These are phyloP conservation scores for Scomberomorus guttatus DNA, from an alignment of 2,797 vertebrate species.

Conservation along the genomic window DNA sequence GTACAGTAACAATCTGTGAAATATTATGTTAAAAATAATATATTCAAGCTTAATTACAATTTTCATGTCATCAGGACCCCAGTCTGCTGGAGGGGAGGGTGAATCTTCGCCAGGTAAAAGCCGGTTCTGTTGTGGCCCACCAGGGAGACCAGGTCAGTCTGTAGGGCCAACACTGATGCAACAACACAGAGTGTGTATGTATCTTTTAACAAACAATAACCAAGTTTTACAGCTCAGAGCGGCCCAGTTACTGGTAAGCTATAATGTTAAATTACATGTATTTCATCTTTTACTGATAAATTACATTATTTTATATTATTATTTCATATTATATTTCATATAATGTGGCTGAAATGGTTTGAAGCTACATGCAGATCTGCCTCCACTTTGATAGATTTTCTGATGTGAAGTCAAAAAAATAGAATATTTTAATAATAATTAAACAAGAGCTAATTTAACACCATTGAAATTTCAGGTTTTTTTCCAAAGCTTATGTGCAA, in stretches of 20 bases:
- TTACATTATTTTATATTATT: background rate
- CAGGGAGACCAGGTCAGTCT: slow-evolving; percentile 95
- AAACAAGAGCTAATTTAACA: too few relatives aligned
- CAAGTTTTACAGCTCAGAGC: background rate
- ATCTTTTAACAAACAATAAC: background rate
- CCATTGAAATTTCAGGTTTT: too few relatives aligned
- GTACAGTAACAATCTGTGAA: background rate
- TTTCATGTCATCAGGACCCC: slow-evolving; percentile 82
- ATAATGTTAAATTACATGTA: background rate
- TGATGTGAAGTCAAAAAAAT: too few relatives aligned
- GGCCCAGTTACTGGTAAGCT: background rate
- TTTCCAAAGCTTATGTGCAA: too few relatives aligned
- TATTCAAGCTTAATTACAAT: too few relatives aligned
- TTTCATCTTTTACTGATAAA: background rate
- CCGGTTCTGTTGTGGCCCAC: slow-evolving; percentile 89
- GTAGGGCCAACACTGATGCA: background rate
- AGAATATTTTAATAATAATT: too few relatives aligned
- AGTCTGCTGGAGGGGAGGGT: slow-evolving; percentile 90
- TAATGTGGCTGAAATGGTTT: too few relatives aligned
- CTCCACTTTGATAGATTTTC: too few relatives aligned
- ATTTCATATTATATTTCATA: too few relatives aligned
- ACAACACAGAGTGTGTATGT: background rate
- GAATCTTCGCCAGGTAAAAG: slow-evolving; percentile 91
- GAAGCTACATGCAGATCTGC: too few relatives aligned
- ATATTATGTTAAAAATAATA: background rate